Base-by-base conservation (phyloP, 2,888 invertebrate species). In the Trissolcus brochymenae region DNA sequence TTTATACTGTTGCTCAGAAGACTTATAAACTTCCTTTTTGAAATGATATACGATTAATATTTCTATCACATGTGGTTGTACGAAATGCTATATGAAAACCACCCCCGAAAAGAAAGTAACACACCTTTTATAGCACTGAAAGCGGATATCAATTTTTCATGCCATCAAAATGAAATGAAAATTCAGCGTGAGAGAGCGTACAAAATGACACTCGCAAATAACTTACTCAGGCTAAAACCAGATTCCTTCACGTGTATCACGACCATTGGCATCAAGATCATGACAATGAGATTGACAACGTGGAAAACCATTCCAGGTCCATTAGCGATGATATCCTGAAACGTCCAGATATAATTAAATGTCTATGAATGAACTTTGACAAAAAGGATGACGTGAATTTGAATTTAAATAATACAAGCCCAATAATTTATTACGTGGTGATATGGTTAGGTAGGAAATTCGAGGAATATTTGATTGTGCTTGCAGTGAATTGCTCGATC, bases 191-290 rank as follows among this genome's bases (percentile, higher is more conserved):
- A 11, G 7, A 35, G 35, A 35, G 7, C 9, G 11, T 35, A 9
- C 35, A 9, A 51, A 16, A 51, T 13, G 19, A 21, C 17, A 54
- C 29, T 29, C 13, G 40, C 55, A 41, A 19, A 56, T 25, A 3
- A 90, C 90, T 91, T 91, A 94, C 96, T 92, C 89, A 96, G 92
- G 90, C 95, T 95, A 88, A 96, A 95, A 78, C 93, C 93, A 77
- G 92, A 90, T 57, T 94, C 94, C 89, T 94, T 94, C 49, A 94
- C 91, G 87, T 95, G 94, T 81, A 96, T 93, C 19, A 94, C 92
- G 66, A 94, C 92, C 89, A 96, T 94, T 50, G 97, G 97, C 85
- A 96, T 91, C 74, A 93, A 89, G 43, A 97, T 92, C 83, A 96
- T 91, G 78, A 94, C 92, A 70, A 94, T 85, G 81, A 97, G 92